Evolutionary conservation across 2,113 vertebrate species (phyloP), one percentile per base, ranked within the genome.

Genomic region (Onychorhynchus coronatus): DNA sequence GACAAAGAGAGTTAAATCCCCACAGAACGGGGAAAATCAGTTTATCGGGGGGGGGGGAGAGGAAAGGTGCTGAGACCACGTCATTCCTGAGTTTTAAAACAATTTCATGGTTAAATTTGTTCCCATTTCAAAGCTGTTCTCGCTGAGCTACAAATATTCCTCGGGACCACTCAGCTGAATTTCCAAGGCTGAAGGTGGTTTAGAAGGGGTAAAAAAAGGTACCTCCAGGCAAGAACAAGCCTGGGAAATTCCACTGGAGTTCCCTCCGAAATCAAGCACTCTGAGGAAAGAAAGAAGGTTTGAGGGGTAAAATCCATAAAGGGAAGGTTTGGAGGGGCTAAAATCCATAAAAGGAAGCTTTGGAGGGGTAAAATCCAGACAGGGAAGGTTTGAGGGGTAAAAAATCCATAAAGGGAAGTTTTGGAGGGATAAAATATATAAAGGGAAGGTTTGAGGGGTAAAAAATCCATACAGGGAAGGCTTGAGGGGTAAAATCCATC

Each of bases 241-340:
- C 74, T 47, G 80, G 55, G 56, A 39, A 87, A 94, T 74, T 62
- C 44, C 53, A 75, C 80, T 65, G 1, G 0, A 66, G 53, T 33
- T 78, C 61, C 67, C 88, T 81, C n/a, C 84, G 89, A 56, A 89
- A 89, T 93, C 70, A 81, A 94, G 93, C 63, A 61, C 65, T 91
- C 81, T 37, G 39, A 46, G 56, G 39, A 89, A 84, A 81, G 89
- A 24, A 50, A 80, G 47, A 63, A 91, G 56, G 55, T 23, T 55
- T 55, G 30, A 33, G 55, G 55, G 55, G 31, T 56, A n/a, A 56
- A 55, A 55, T 55, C 30, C 53, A 55, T 17, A 25, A 3, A 14
- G 49, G 49, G 24, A 49, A 53, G 5, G 47, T 14, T 27, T 30
- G 27, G 49, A 16, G 20, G 18, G 18, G n/a, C n/a, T 44, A 61